Base-by-base conservation (phyloP, 2,797 vertebrate species). In the Setipinna tenuifilis region DNA sequence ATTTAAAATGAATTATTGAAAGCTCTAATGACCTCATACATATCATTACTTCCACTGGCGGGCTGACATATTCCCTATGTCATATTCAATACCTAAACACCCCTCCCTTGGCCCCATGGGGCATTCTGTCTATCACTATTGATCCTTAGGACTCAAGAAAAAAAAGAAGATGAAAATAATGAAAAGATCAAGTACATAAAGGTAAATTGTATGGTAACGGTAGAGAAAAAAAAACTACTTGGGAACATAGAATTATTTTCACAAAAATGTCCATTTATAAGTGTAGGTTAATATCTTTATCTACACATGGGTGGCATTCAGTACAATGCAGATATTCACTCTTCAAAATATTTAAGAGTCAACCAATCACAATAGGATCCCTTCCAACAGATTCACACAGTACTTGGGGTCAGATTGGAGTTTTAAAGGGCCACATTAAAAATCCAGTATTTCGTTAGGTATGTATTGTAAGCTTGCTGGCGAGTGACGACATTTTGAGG, bases 241-340 rank as follows among this genome's bases (percentile, higher is more conserved):
- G 46, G 84, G 41, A 88, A 89, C 85, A 88, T 78, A 85, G 85
- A 85, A 87, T 86, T 85, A 44, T 84, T 86, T 88, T 84, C 81
- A 86, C 83, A 89, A 57, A 83, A 85, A 88, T 78, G 87, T 87
- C 86, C 85, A 85, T 84, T 82, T 82, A 78, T 78, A 78, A 44
- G 35, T 83, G 81, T 68, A 81, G 65, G 83, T 84, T 85, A 88
- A 65, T 83, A 81, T 83, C 83, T 81, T 90, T 94, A 94, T 94
- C 93, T 93, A 95, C 84, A 62, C 85, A 89, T 85, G 88, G 89
- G 91, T 87, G 89, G 91, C 93, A 90, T 87, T 87, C 82, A 84
- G 83, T 90, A 85, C 83, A 90, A 91, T 87, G 88, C 89, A 90
- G 62, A 91, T 91, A 89, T 89, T 89, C 87, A 91, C 91, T 91